phyloP scores from a whole-genome alignment of 2,888 invertebrate genomes.

The Dimorphilus gyrociliatus region DNA sequence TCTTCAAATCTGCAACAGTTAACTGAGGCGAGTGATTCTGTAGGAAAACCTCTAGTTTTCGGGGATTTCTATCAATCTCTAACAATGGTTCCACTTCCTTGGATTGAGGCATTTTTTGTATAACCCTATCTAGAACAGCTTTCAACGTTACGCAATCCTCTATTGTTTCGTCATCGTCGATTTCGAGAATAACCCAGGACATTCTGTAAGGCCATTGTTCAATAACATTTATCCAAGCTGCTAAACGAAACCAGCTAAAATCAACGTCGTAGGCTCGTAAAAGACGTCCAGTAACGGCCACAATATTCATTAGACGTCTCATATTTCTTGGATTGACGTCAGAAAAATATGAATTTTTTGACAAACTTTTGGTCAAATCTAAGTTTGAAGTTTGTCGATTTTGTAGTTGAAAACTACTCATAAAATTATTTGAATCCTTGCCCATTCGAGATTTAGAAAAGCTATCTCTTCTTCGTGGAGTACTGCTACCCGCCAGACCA shows the following conservation, averaged over 20 bases:
- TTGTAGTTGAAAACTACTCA: too few species aligned
- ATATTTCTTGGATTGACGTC: conserved; percentile 95
- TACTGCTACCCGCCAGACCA: too few species aligned
- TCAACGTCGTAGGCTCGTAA: conserved; percentile 96
- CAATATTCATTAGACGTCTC: conserved; percentile 86
- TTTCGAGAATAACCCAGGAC: conserved; percentile 89
- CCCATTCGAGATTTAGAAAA: too few species aligned
- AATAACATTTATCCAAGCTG: conserved; percentile 93
- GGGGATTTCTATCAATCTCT: conserved; percentile 81
- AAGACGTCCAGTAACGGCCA: conserved; percentile 88
- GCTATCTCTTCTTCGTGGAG: too few species aligned
- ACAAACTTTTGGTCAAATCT: conserved; percentile 40
- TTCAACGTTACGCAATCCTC: conserved; percentile 64
- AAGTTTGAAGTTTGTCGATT: conserved; percentile 15
- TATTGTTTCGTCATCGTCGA: conserved; percentile 69
- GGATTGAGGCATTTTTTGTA: conserved; percentile 60
- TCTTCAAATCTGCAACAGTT: conserved; percentile 51
- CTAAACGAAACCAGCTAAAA: conserved; percentile 94
- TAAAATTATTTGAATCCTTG: too few species aligned
- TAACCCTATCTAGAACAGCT: conserved; percentile 64
- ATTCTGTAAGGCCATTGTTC: conserved; percentile 98
- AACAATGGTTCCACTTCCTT: conserved; percentile 74
- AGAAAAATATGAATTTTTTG: conserved; percentile 95
- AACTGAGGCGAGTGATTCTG: conserved; percentile 51
- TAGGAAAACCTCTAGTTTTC: conserved; percentile 81